Evolutionary conservation across 2,113 vertebrate genomes (phyloP), one percentile per base, ranked within the genome.

Genomic region (Chionis minor): DNA sequence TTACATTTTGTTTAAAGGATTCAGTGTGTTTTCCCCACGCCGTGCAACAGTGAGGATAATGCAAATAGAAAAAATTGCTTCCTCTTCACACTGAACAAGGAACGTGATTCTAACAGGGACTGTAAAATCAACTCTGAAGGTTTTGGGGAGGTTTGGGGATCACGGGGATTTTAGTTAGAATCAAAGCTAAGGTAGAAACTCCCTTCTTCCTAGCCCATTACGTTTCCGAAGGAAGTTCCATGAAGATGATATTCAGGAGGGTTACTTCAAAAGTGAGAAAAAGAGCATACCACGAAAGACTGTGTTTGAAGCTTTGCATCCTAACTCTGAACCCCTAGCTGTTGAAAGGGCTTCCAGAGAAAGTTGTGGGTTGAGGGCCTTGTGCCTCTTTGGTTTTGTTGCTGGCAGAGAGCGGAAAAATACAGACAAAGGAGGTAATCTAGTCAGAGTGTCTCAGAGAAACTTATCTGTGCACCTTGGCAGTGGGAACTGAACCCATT

Each of bases 291-390:
- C 6, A 40, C 22, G 27, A 63, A 72, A 51, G 38, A 27, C 6
- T 38, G 22, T 3, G 3, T 73, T 74, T 73, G 58, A 73, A 71
- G 24, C 21, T 74, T 54, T 83, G 51, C 20, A 42, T 6, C 21
- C 33, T 23, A 47, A 15, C 33, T 84, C 16, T 49, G n/a, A 42
- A 8, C 1, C 13, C 5, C 11, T 47, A 27, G 17, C 24, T 55
- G 12, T 58, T 72, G 35, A 30, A 33, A 30, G 12, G 32, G 5
- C 26, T 94, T 86, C 23, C 32, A 81, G 47, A 62, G 30, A 12
- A 92, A 72, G 13, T 0, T 80, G 21, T 80, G 52, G 8, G 8
- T 0, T 0, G 0, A 88, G n/a, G 6, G 9, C 7, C 14, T 66
- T 5, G 14, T 28, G 14, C 18, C 16, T 73, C 17, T 63, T 26